Evolutionary conservation across 1,140 invertebrate genomes (phyloP), one percentile per base, ranked within the genome.

Genomic region (Trachelipus rathkii): DNA sequence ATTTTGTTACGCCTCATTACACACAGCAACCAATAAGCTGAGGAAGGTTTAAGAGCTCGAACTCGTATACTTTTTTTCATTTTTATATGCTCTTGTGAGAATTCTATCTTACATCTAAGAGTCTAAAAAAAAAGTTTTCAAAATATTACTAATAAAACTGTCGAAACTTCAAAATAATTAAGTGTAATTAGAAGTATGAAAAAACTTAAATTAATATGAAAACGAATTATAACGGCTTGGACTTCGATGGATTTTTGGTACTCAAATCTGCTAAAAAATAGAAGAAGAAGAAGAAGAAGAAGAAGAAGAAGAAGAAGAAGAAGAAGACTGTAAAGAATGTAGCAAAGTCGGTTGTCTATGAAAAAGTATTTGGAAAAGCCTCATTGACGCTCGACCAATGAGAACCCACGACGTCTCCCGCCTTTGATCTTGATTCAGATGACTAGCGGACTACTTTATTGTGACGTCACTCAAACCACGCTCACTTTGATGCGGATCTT

Each of bases 1-100:
- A 60, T 60, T 60, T 60, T 60, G 50, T 60, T 60, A 60, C 50
- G 50, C 50, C 50, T 60, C 50, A 60, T 60, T 60, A 60, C 50
- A 60, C 50, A 15, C 50, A 19, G 50, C 50, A 60, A 60, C 50
- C 50, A 60, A 60, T 60, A 60, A 60, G 50, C 50, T 15, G 50
- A 1, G 33, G 33, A 33, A 6, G 33, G 33, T 6, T 33, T 33
- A 33, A 33, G 6, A 33, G 33, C n/a, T n/a, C 33, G 33, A 1
- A 33, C 33, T 33, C 33, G 6, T 33, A n/a, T 33, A 1, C 33
- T 33, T 33, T 33, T 33, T 33, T 33, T 33, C 6, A 3, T 33
- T 33, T 33, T 33, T 33, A 33, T 33, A 3, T 33, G 33, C 33
- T 33, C 2, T 33, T 33, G 33, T 33, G 33, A 33, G 1, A 33